Evolutionary conservation across 1,140 invertebrate species (phyloP).

Genomic region (Pogonomyrmex californicus): DNA sequence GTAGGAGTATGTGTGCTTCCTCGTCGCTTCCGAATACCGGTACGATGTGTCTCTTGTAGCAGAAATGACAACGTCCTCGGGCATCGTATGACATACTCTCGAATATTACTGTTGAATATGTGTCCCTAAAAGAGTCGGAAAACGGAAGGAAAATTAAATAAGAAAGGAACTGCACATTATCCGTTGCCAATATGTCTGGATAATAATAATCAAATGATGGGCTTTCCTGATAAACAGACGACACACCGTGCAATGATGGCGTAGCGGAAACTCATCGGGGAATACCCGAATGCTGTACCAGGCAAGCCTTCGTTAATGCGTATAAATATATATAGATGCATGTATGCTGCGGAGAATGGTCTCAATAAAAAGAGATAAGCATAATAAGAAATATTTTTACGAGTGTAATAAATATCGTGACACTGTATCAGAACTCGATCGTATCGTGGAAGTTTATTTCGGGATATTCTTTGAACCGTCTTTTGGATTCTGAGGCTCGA

Average conservation of each 20-base stretch:
- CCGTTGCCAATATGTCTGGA: neutral
- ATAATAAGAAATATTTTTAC: neutral
- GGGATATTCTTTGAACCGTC: neutral
- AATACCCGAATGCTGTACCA: constrained; percentile 22
- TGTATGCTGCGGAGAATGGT: too few species aligned
- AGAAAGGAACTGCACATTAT: neutral
- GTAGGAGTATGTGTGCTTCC: neutral
- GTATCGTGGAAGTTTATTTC: neutral
- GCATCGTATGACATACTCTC: neutral
- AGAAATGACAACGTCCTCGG: neutral
- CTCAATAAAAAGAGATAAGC: neutral
- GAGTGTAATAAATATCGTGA: neutral
- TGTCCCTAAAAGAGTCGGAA: neutral
- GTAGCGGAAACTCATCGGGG: neutral
- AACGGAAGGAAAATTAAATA: neutral
- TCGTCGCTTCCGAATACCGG: neutral
- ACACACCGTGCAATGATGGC: neutral
- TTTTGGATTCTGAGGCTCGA: neutral
- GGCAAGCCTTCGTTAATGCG: neutral
- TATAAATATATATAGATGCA: neutral
- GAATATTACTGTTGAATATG: neutral
- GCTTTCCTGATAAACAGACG: neutral
- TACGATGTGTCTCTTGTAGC: neutral
- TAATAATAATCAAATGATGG: neutral
- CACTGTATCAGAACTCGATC: neutral